Evolutionary conservation across 1,140 invertebrate genomes (phyloP), one percentile per base, ranked within the genome.

Genomic region (Heliconius himera): DNA sequence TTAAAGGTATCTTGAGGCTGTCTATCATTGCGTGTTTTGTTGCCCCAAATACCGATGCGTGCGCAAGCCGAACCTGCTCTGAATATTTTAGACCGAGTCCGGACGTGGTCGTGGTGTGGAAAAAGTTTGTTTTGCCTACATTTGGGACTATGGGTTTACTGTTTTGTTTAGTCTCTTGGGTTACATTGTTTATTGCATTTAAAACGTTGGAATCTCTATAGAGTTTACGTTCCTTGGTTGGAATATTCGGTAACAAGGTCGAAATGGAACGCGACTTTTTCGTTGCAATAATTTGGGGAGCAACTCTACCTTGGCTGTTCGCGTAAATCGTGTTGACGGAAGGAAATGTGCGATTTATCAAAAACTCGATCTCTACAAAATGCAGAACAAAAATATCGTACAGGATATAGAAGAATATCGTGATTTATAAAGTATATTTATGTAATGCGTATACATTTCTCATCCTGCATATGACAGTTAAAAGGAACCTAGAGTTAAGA

Each of bases 21-120:
- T 78, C 80, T 60, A 74, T 77, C 72, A 81, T 81, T 71, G 76
- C 76, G 76, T 81, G 76, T 75, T 77, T 46, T 49, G 76, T 36
- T 81, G 73, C 73, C 56, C 76, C 22, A 78, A 81, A 77, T 81
- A 81, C 33, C 75, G 71, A 81, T 81, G 76, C 76, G 73, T 81
- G 76, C 80, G 60, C 79, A 60, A 76, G 49, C 51, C 46, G 41
- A 78, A 75, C 56, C 76, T 81, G 76, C 29, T 73, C 80, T 81
- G 76, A 81, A 81, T 81, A 74, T 72, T 81, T 77, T 77, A 77
- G 51, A 38, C 41, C 20, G 51, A 46, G 76, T 41, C 70, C 33
- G 74, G 29, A 49, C 66, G 79, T 73, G 49, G 79, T 26, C 49
- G 54, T 70, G 36, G 60, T 29, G 26, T 13, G 38, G 36, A 73